A percentile compares a stretch with the other conserved stretches of the same genome.
Conservation (phyloP, 2,113 vertebrate genomes). For the Bungarus multicinctus region DNA sequence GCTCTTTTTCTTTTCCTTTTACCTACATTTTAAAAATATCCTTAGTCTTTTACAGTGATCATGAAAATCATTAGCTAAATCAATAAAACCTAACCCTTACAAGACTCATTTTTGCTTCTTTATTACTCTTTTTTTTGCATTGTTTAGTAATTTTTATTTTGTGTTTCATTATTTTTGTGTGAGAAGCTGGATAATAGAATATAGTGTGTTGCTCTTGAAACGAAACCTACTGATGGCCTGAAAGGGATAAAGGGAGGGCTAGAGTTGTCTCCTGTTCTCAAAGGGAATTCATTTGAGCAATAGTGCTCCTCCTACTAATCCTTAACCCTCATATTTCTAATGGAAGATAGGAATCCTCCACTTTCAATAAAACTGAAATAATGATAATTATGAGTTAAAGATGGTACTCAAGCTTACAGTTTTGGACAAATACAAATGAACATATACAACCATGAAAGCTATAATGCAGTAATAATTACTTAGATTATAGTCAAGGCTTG, state of each 20-base stretch:
- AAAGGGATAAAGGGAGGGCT: background rate
- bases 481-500: background rate
- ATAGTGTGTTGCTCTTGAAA: conserved; percentile 59
- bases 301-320: conserved; percentile 16
- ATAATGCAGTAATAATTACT: background rate
- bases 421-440: background rate
- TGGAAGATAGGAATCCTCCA: background rate
- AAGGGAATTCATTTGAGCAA: background rate
- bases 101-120: conserved; percentile 44
- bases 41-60: conserved; percentile 55
- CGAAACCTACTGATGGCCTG: background rate
- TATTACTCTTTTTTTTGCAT: conserved; percentile 56
- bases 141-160: conserved; percentile 63
- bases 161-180: conserved; percentile 47
- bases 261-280: background rate
- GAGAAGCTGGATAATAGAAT: conserved; percentile 65
- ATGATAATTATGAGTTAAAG: background rate
- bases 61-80: conserved; percentile 53
- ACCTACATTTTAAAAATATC: conserved; percentile 49
- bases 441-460: background rate
- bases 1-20: conserved; percentile 63
- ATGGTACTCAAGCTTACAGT: background rate
- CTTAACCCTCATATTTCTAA: conserved; percentile 24
- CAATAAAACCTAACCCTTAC: conserved; percentile 48
- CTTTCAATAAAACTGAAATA: background rate